These are phyloP conservation scores for Ditylenchus dipsaci DNA, from an alignment of 1,140 invertebrate genomes.

Conservation along the genomic window DNA sequence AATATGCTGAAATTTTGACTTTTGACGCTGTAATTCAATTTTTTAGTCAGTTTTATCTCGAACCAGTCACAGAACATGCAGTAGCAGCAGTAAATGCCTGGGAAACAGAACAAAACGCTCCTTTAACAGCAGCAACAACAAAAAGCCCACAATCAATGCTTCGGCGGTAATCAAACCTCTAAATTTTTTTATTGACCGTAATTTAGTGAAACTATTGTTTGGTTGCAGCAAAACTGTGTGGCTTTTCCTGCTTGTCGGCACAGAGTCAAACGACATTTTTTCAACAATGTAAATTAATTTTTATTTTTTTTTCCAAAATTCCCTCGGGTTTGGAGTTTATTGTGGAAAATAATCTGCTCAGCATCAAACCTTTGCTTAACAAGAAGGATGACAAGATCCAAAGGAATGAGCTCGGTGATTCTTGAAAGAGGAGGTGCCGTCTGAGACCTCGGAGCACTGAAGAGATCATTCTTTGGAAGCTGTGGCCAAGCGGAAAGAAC, in stretches of 20 bases:
- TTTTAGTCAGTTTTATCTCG: constrained; percentile 18
- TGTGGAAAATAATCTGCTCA: too few relatives aligned
- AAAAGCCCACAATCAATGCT: constrained; percentile 44
- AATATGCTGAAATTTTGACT: too few relatives aligned
- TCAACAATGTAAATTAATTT: constrained; percentile 6
- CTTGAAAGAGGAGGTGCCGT: too few relatives aligned
- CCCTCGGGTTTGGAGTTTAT: background rate
- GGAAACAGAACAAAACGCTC: constrained; percentile 32
- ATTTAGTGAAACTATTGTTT: background rate
- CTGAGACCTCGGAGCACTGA: too few relatives aligned
- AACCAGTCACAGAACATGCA: constrained; percentile 27
- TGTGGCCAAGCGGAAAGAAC: too few relatives aligned
- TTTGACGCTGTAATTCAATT: too few relatives aligned
- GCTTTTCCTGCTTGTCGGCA: constrained; percentile 43
- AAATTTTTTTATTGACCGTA: constrained; percentile 3
- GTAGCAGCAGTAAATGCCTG: constrained; percentile 9
- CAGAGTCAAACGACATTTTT: constrained; percentile 36
- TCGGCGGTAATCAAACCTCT: constrained; percentile 32
- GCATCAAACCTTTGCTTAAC: too few relatives aligned
- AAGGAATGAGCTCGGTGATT: too few relatives aligned
- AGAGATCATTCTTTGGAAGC: too few relatives aligned
- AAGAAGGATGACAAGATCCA: too few relatives aligned
- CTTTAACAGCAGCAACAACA: constrained; percentile 17
- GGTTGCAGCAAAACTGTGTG: constrained; percentile 37
- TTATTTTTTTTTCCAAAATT: too few relatives aligned